Conservation (phyloP, 2,113 vertebrate genomes). For the Hydropotes inermis region DNA sequence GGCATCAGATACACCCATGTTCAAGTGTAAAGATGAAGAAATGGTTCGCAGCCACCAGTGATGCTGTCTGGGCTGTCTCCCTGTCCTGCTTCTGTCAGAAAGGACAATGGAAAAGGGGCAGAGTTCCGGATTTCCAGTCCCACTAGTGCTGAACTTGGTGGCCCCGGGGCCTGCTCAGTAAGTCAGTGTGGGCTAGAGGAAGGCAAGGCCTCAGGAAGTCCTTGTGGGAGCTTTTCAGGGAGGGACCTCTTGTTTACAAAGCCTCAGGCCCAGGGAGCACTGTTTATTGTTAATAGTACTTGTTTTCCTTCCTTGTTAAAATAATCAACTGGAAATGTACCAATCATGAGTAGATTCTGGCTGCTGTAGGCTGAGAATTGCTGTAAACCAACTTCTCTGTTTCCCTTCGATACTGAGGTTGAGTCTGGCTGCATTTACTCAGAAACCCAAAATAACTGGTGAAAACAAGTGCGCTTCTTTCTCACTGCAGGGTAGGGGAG, state of each 20-base stretch:
- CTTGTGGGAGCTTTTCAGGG: not conserved
- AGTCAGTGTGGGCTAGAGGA: not conserved
- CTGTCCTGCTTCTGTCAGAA: not conserved
- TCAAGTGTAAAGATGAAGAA: not conserved
- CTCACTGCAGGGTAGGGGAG: not conserved
- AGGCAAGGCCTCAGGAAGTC: not conserved
- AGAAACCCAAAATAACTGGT: not conserved
- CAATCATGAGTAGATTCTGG: not conserved
- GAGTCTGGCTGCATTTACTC: not conserved
- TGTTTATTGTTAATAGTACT: not conserved
- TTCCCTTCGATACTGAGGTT: not conserved
- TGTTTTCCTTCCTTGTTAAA: not conserved
- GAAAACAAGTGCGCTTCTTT: not conserved
- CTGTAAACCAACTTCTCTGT: not conserved
- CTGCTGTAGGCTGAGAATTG: not conserved
- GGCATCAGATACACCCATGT: not conserved
- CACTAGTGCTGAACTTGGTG: not conserved
- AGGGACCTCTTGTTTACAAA: not conserved
- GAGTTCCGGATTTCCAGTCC: not conserved
- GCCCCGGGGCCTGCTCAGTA: rapidly evolving
- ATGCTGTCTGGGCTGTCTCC: not conserved
- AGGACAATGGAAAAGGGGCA: not conserved
- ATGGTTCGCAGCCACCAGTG: not conserved
- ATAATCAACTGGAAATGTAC: not conserved
- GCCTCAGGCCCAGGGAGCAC: not conserved